phyloP scores from a whole-genome alignment of 2,888 invertebrate genomes.

The Petrolisthes cinctipes region DNA sequence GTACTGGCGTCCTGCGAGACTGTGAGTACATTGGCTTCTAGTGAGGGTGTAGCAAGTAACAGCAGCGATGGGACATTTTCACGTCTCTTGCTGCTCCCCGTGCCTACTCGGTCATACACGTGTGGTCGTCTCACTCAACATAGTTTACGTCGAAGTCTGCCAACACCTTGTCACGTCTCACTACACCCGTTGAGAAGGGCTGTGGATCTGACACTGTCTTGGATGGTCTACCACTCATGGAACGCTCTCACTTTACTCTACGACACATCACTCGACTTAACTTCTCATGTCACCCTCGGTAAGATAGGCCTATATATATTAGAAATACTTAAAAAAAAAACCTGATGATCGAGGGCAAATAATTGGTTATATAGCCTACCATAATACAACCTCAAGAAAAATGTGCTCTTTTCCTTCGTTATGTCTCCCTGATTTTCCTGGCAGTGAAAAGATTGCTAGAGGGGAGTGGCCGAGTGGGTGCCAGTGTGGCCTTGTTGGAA shows the following conservation, averaged over 20 bases:
- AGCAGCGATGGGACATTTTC: too few relatives aligned
- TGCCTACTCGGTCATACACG: not conserved
- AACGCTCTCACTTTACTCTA: conserved; percentile 5
- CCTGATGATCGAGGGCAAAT: not conserved
- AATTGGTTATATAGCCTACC: too few relatives aligned
- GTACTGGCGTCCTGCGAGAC: conserved; percentile 5
- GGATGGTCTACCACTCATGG: conserved; percentile 30
- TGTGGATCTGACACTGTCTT: conserved; percentile 3
- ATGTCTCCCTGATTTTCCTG: not conserved
- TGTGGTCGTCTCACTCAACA: too few relatives aligned
- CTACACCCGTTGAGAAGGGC: not conserved
- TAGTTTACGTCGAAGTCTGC: not conserved
- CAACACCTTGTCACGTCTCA: not conserved
- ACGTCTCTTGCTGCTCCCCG: not conserved
- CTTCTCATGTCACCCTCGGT: not conserved
- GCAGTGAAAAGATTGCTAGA: conserved; percentile 14
- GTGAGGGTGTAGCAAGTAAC: too few relatives aligned
- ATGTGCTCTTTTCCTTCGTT: not conserved
- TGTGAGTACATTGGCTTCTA: too few relatives aligned
- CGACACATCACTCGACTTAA: not conserved
- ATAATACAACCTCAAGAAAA: not conserved
- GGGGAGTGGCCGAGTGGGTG: not conserved
- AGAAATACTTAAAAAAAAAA: not conserved
- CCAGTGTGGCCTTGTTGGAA: too few relatives aligned
- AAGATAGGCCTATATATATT: not conserved